Evolutionary conservation across 1,140 invertebrate genomes (phyloP), one percentile per base, ranked within the genome.

Genomic region (Oscheius sp.): DNA sequence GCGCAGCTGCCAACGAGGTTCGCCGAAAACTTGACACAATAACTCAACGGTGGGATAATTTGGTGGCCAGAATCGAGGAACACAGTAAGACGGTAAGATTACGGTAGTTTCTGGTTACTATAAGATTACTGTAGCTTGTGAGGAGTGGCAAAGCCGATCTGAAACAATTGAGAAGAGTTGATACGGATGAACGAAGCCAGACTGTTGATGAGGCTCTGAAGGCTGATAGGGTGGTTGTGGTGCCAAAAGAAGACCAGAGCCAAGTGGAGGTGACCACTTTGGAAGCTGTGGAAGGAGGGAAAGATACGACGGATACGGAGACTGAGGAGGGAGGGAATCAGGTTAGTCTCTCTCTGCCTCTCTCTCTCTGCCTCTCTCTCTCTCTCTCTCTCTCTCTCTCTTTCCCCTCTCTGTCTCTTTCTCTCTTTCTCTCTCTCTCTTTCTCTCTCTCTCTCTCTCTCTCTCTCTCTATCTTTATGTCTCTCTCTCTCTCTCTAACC

Each of bases 1-100:
- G 49, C 28, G 65, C 61, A 2, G 75, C 68, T 4, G 80, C 79
- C 1, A 74, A 74, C 18, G 26, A 46, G 10, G 79, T 80, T n/a
- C 66, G 76, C 18, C 42, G 49, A 18, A 28, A 64, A 32, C 45
- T 80, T 13, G 79, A 82, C 35, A 46, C 64, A 13, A 63, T 84
- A n/a, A 82, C 82, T 32, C 74, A 84, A 28, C 49, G 67, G 28
- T 81, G 82, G 80, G 82, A 82, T 42, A 74, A 81, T 61, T 74
- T 82, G 34, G 80, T 82, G 1, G 78, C 74, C 15, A 34, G 79
- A 42, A 62, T 82, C 3, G 81, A 82, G 45, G 80, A 84, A 58
- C 79, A 84, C 26, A 78, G 80, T 13, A 79, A 84, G 65, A 78
- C 74, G 59, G 81, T 83, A 4, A 29, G 62, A 62, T 13, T 1